phyloP scores from a whole-genome alignment of 2,888 invertebrate genomes.

The Thecophora atra region DNA sequence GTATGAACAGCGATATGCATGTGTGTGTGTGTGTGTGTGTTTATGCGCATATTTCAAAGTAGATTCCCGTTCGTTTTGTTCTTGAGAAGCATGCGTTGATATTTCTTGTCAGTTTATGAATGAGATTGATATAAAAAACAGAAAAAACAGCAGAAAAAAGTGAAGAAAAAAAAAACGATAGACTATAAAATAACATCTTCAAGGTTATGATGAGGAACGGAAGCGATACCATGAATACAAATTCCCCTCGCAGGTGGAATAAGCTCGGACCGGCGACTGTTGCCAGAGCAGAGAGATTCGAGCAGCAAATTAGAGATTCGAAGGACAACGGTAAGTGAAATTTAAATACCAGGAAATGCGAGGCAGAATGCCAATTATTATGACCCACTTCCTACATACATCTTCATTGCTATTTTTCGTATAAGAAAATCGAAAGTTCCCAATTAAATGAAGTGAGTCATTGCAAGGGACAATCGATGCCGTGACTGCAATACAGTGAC shows the following conservation, averaged over 20 bases:
- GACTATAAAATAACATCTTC: slow-evolving; percentile 29
- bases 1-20: too few species aligned
- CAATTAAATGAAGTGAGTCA: slow-evolving; percentile 14
- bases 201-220: slow-evolving; percentile 13
- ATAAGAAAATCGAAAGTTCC: background rate
- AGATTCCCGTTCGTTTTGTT: background rate
- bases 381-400: too few species aligned
- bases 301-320: too few species aligned
- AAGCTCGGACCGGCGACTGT: too few species aligned
- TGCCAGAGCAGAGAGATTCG: too few species aligned
- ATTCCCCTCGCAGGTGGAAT: too few species aligned
- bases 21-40: too few species aligned
- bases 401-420: too few species aligned
- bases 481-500: slow-evolving; percentile 10
- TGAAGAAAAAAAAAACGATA: slow-evolving; percentile 17
- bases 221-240: too few species aligned
- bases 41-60: background rate
- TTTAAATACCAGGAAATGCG: too few species aligned
- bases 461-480: background rate
- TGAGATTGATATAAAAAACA: slow-evolving; percentile 21
- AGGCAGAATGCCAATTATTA: too few species aligned
- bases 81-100: background rate
- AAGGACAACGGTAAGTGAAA: too few species aligned
- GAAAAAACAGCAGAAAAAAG: background rate
- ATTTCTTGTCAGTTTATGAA: slow-evolving; percentile 27